Base-by-base conservation (phyloP, 2,113 vertebrate genomes). In the Cyrtonyx montezumae region DNA sequence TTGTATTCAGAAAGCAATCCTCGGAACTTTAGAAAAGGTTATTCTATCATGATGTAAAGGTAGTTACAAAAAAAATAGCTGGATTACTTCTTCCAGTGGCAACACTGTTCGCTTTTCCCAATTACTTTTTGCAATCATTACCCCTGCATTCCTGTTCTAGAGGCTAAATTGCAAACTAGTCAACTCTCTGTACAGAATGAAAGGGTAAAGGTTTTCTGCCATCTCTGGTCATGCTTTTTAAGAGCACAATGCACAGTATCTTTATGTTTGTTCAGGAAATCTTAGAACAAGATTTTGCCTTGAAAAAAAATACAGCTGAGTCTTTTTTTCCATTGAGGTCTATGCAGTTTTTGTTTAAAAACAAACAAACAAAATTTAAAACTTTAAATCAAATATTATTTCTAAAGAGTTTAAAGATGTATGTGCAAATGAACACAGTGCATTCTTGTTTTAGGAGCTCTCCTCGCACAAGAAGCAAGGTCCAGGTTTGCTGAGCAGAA, bases 391-490 rank as follows among this genome's bases (percentile, higher is more conserved):
- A 37, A 59, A 53, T 42, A 34, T 82, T 62, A 5, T 80, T 66
- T 76, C 56, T 43, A 86, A 40, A 59, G 18, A 86, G 61, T 67
- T 79, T 15, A 1, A 20, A 91, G n/a, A 70, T 68, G 37, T 76
- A 18, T 49, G 25, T 74, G 48, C 11, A 67, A 73, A 17, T 79
- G 40, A 74, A 77, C 42, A 20, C 2, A 53, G 59, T 46, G 37
- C 92, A 19, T 89, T 94, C 56, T 95, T 9, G 89, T 74, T 91
- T 40, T 95, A 99, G 99, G 99, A 99, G 48, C 96, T 99, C 61
- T 95, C 96, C 8, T 97, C 99, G 34, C 97, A 99, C 90, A 99
- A 97, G 97, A 99, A 99, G 77, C 99, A 99, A 93, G 99, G 99
- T 14, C 98, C 99, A 0, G 96, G 99, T 22, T 97, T 99, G 69